phyloP scores from a whole-genome alignment of 1,140 invertebrate species.

The Anastrepha ludens region DNA sequence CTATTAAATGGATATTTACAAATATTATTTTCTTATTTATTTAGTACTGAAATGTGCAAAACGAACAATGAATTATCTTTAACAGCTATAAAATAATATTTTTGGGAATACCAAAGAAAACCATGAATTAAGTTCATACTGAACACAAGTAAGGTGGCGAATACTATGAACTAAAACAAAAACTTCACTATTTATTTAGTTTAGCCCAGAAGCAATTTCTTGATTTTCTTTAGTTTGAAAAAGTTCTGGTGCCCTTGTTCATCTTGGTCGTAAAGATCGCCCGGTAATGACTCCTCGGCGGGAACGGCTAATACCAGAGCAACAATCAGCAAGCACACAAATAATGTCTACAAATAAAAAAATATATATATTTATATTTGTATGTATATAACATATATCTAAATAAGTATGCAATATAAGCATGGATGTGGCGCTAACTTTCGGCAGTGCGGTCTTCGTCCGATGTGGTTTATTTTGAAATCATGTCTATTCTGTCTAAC shows the following conservation, averaged over 20 bases:
- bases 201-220: constrained; percentile 70
- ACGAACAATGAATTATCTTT: too few species aligned
- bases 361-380: background rate
- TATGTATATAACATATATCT: background rate
- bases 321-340: constrained; percentile 64
- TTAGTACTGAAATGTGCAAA: too few species aligned
- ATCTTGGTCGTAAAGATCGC: constrained; percentile 65
- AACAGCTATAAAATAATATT: too few species aligned
- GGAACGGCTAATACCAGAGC: constrained; percentile 66
- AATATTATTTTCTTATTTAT: too few species aligned
- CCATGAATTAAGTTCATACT: background rate
- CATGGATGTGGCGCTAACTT: too few species aligned
- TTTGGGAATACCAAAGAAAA: background rate
- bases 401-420: background rate
- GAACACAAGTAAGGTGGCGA: background rate
- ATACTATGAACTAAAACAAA: background rate
- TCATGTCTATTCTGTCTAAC: too few species aligned
- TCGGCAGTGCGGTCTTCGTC: too few species aligned
- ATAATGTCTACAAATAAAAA: constrained; percentile 62
- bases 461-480: too few species aligned
- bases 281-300: constrained; percentile 67
- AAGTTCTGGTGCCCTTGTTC: constrained; percentile 67
- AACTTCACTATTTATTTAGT: background rate
- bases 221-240: constrained; percentile 72
- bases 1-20: too few species aligned